These are phyloP conservation scores for Dioctria linearis DNA, from an alignment of 2,888 invertebrate species.

Conservation along the genomic window DNA sequence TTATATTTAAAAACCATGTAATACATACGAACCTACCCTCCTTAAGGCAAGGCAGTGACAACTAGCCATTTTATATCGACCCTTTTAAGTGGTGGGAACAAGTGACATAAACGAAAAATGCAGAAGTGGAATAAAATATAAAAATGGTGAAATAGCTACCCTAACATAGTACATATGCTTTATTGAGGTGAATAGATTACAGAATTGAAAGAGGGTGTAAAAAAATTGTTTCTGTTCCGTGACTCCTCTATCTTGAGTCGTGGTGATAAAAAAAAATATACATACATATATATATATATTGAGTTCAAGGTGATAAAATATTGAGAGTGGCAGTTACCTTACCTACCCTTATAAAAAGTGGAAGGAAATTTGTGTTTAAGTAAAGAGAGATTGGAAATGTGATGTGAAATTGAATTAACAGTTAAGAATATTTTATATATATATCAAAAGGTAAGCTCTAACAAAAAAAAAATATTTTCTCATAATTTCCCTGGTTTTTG, in stretches of 20 bases:
- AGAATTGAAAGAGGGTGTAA: conserved; percentile 7
- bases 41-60: conserved; percentile 9
- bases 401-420: conserved; percentile 7
- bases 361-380: conserved; percentile 7
- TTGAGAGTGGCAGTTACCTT: background rate
- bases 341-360: background rate
- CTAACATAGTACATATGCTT: background rate
- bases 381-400: conserved; percentile 9
- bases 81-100: conserved; percentile 32
- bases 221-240: conserved; percentile 19
- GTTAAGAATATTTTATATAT: background rate
- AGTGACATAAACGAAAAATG: conserved; percentile 21
- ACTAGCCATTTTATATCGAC: conserved; percentile 30
- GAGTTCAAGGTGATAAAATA: conserved; percentile 50
- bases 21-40: background rate
- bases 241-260: background rate
- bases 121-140: background rate
- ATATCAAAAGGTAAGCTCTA: background rate
- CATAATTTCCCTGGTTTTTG: background rate
- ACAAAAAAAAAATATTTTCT: background rate
- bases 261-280: background rate
- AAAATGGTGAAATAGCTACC: conserved; percentile 28
- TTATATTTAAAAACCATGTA: background rate
- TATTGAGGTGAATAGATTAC: conserved; percentile 34
- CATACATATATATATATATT: background rate